phyloP scores from a whole-genome alignment of 35 echinoderm and acorn worm species.

The Lytechinus variegatus region DNA sequence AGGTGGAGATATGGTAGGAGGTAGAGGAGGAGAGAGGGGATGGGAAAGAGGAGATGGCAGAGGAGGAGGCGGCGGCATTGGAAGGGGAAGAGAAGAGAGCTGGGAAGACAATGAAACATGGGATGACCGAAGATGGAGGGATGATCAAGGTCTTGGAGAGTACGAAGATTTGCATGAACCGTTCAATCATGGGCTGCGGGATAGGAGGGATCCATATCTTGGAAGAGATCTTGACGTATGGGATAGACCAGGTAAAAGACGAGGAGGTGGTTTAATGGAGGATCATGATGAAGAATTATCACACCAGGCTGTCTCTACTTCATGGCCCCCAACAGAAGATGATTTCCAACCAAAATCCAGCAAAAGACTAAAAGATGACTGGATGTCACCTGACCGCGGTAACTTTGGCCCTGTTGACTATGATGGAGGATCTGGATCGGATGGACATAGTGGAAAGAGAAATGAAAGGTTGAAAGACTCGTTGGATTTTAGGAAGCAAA shows the following conservation, averaged over 20 bases:
- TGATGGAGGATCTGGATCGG: not conserved
- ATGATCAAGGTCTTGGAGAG: not conserved
- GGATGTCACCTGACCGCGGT: not conserved
- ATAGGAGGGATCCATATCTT: not conserved
- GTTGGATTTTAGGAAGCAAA: not conserved
- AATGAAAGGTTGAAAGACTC: not conserved
- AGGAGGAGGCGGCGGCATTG: not conserved
- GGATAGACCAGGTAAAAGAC: not conserved
- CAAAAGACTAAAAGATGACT: not conserved
- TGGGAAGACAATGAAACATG: not conserved
- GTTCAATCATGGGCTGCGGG: not conserved
- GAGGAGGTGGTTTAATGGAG: not conserved
- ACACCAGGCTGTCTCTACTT: not conserved
- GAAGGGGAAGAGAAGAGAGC: not conserved
- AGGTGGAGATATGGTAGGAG: not conserved
- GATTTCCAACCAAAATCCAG: not conserved
- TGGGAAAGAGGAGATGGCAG: not conserved
- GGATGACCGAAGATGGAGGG: not conserved
- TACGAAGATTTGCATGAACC: not conserved
- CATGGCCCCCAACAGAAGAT: not conserved
- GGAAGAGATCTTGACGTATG: not conserved
- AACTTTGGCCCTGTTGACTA: not conserved
- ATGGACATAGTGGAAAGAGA: not conserved
- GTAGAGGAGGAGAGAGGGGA: not conserved
- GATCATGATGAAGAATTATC: not conserved